Conservation (phyloP, 2,113 vertebrate species). For the Xenopus laevis region DNA sequence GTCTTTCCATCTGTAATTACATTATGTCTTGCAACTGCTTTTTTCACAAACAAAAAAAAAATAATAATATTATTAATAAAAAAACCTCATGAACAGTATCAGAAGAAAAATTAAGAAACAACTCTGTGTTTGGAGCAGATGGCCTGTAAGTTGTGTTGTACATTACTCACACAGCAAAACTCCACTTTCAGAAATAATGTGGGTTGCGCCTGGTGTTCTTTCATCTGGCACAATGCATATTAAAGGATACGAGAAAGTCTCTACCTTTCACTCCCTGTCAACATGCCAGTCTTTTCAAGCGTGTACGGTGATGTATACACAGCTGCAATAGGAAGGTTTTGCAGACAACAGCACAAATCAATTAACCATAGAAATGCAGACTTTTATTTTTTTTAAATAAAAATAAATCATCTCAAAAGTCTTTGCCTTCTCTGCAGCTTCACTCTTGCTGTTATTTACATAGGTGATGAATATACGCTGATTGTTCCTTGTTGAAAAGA, state of each 20-base stretch:
- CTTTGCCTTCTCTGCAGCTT: neutral
- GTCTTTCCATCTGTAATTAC: too few relatives aligned
- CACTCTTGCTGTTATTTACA: neutral
- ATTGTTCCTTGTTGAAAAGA: neutral
- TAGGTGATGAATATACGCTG: neutral
- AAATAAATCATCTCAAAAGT: constrained; percentile 2
- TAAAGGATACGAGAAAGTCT: constrained; percentile 8
- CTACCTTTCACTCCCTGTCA: constrained; percentile 34
- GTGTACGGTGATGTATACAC: constrained; percentile 39
- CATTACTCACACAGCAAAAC: constrained; percentile 24
- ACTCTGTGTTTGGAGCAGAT: constrained; percentile 14
- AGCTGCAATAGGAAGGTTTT: constrained; percentile 20
- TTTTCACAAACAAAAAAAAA: too few relatives aligned
- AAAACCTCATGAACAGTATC: too few relatives aligned
- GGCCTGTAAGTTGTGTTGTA: constrained; percentile 30
- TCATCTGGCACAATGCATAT: constrained; percentile 22
- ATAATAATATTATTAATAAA: too few relatives aligned
- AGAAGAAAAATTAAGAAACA: neutral
- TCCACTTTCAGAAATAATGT: constrained; percentile 30
- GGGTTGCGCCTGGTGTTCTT: constrained; percentile 20
- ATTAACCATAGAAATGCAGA: neutral
- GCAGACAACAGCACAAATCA: constrained; percentile 6
- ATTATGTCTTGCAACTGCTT: too few relatives aligned
- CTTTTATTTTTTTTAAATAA: neutral
- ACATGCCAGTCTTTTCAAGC: constrained; percentile 28